Percentiles rank a stretch among this genome's conserved stretches.
These are phyloP conservation scores for Bungarus multicinctus DNA, from an alignment of 2,113 vertebrate genomes.

Conservation along the genomic window DNA sequence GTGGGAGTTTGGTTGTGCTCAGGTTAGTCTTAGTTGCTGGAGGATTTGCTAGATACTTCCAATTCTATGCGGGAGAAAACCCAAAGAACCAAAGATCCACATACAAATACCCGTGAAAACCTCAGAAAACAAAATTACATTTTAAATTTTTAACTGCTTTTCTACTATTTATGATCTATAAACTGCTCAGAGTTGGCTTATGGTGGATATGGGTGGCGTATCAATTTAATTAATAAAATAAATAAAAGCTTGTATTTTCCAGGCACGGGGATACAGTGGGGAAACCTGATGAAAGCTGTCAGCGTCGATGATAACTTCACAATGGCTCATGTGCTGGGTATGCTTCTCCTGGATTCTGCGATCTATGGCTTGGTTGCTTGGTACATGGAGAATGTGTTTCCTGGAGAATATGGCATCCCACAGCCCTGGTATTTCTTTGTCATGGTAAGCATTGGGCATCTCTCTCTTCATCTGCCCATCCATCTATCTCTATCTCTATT, in stretches of 20 bases:
- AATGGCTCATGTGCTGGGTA: conserved; percentile 84
- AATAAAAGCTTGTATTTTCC: conserved; percentile 7
- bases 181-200: background rate
- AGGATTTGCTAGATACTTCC: too few species aligned
- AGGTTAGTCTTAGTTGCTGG: too few species aligned
- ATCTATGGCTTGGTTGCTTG: conserved; percentile 88
- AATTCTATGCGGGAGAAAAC: too few species aligned
- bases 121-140: too few species aligned
- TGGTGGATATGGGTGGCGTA: background rate
- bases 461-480: background rate
- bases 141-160: background rate
- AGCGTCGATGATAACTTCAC: conserved; percentile 94
- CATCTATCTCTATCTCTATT: too few species aligned
- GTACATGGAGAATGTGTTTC: conserved; percentile 93
- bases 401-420: conserved; percentile 91
- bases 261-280: conserved; percentile 93
- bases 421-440: conserved; percentile 93
- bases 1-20: too few species aligned
- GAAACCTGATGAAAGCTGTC: conserved; percentile 82
- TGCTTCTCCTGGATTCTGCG: conserved; percentile 86
- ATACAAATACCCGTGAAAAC: too few species aligned
- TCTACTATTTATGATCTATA: background rate
- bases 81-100: too few species aligned
- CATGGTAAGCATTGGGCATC: conserved; percentile 75
- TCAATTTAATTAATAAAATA: background rate